Base-by-base conservation (phyloP, 2,113 vertebrate genomes). In the Collichthys lucidus region DNA sequence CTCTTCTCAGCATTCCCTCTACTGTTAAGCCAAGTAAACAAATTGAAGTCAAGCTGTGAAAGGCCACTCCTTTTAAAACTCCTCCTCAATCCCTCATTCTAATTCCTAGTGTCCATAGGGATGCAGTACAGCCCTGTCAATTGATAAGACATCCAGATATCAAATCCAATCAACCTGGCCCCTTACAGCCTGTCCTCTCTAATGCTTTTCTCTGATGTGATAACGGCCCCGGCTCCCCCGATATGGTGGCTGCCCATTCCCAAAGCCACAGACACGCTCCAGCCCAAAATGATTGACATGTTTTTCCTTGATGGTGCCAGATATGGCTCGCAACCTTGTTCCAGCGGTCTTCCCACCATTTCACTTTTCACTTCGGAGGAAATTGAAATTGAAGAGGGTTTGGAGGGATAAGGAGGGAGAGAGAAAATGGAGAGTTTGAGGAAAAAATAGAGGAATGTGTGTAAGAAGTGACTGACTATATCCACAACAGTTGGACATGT, bases 261-360 rank as follows among this genome's bases (percentile, higher is more conserved):
- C 77, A 65, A 86, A 80, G 74, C 76, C 64, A 57, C 60, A 89
- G 83, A 82, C 42, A 12, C 24, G 31, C 64, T 74, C 64, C 73
- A 20, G 74, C 62, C 84, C 69, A 65, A 85, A 89, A 82, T 91
- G 87, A 93, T 89, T 91, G 92, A 91, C 89, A 71, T 87, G 87
- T 91, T 92, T 90, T 92, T 79, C 82, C 84, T 85, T 73, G 84
- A 91, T 91, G 86, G 83, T 88, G 87, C 79, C 82, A 87, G 90
- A 92, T 91, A 90, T 79, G 83, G 77, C 80, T 73, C 3, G 8
- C 76, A 81, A 72, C 77, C 77, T 79, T 80, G 77, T 82, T 68
- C 69, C 82, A 62, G 40, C n/a, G 19, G 74, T 86, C 56, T 82
- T 79, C 68, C 77, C 46, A 66, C 71, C 74, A 60, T 91, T 88